phyloP scores from a whole-genome alignment of 2,888 invertebrate genomes.

The Trissoscelio sp. region DNA sequence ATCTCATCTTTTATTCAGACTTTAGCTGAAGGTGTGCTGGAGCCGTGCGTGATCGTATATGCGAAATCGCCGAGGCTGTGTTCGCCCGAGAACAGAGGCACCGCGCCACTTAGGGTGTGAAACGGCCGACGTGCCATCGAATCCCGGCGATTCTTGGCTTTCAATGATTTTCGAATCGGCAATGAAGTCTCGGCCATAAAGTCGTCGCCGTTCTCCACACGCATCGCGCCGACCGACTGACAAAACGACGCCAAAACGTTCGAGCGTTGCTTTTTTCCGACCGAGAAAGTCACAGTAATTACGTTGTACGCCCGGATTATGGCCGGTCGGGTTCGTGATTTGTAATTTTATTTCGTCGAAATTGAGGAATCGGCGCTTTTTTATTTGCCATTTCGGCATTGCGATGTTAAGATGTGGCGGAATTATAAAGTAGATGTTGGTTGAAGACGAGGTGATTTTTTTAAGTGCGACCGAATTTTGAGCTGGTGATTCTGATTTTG shows the following conservation, averaged over 20 bases:
- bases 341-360: constrained; percentile 44
- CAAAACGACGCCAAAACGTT: constrained; percentile 38
- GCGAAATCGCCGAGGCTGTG: constrained; percentile 70
- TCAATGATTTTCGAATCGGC: constrained; percentile 68
- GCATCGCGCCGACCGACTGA: constrained; percentile 27
- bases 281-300: constrained; percentile 25
- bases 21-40: constrained; percentile 55
- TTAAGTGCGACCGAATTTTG: too few species aligned
- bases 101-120: constrained; percentile 81
- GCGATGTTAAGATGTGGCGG: neutral
- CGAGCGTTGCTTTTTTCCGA: constrained; percentile 14
- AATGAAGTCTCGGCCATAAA: constrained; percentile 73
- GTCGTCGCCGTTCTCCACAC: constrained; percentile 71
- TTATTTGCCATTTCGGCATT: neutral
- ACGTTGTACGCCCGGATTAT: constrained; percentile 40
- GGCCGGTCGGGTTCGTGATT: constrained; percentile 30
- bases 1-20: constrained; percentile 81
- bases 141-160: constrained; percentile 71
- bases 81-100: constrained; percentile 74
- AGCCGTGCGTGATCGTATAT: constrained; percentile 71
- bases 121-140: constrained; percentile 79
- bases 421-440: constrained; percentile 12
- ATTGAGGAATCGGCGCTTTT: constrained; percentile 24
- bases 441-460: too few species aligned
- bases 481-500: too few species aligned